Evolutionary conservation across 2,113 vertebrate genomes (phyloP), one percentile per base, ranked within the genome.

Genomic region (Tragulus kanchil): DNA sequence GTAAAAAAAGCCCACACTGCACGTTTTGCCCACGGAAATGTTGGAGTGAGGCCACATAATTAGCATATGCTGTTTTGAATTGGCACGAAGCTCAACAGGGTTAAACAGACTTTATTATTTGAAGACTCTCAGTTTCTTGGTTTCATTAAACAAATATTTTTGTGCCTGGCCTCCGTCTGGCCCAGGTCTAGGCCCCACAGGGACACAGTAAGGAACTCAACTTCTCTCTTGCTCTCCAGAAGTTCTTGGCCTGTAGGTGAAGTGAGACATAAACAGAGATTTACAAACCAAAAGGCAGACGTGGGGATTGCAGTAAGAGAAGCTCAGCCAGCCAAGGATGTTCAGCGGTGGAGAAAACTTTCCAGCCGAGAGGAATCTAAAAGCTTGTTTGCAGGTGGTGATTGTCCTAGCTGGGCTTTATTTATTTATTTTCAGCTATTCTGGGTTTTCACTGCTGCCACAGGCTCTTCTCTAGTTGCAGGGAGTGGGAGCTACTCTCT

Each of bases 91-190:
- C 12, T 78, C 36, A 67, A 8, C 14, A 82, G 84, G 14, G 5
- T 64, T 95, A 85, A 19, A 65, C 45, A 45, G 59, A 21, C 6
- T 87, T 87, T 16, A 59, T 26, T 89, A 62, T 86, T 89, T 83
- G 56, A 83, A 89, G 67, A 28, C 50, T 65, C 4, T 89, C 54
- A 36, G 61, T 86, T 75, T 48, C 28, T 79, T 25, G 3, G 3
- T 93, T 93, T 95, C 56, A 62, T 88, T 89, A 86, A 85, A 67
- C 17, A 64, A 54, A 50, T 58, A 31, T 93, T 79, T 95, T 56
- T 54, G 59, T 56, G 11, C 5, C 48, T 26, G 61, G 50, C 14
- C n/a, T 61, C 3, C 3, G 0, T 58, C 13, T 93, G 90, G 71
- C 86, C 19, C 25, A 36, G 45, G 89, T 64, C 56, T n/a, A 67